Evolutionary conservation across 2,797 vertebrate species (phyloP).

Genomic region (Poeciliopsis presidionis): DNA sequence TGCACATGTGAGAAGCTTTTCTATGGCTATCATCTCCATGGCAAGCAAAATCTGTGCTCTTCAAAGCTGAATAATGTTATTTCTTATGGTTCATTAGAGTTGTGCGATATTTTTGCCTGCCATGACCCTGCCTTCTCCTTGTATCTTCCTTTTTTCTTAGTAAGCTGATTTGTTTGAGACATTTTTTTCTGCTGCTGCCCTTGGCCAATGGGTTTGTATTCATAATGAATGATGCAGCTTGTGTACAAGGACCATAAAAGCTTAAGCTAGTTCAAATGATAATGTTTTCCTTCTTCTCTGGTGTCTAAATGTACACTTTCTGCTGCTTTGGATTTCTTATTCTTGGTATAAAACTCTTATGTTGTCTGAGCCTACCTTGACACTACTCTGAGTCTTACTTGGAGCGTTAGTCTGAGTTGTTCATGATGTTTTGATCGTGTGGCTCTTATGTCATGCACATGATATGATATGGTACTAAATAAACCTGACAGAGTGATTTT

Average conservation of each 20-base stretch:
- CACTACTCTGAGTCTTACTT: too few species aligned
- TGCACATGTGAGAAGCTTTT: conserved; percentile 8
- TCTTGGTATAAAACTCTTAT: too few species aligned
- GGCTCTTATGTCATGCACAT: too few species aligned
- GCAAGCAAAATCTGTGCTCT: not conserved
- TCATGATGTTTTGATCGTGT: too few species aligned
- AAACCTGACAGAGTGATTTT: too few species aligned
- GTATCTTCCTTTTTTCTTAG: not conserved
- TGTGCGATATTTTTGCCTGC: conserved; percentile 2
- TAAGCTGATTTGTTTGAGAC: not conserved
- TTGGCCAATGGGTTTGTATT: not conserved
- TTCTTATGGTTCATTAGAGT: conserved; percentile 5
- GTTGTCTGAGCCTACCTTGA: too few species aligned
- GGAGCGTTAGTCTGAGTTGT: too few species aligned
- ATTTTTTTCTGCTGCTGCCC: not conserved
- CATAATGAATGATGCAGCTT: not conserved
- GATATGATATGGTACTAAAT: too few species aligned
- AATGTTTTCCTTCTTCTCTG: not conserved
- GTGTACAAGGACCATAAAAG: not conserved
- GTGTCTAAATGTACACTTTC: not conserved
- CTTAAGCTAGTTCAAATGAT: not conserved
- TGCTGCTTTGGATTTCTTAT: too few species aligned
- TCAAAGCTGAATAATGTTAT: not conserved
- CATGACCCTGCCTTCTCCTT: not conserved
- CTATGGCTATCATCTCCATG: conserved; percentile 13